Base-by-base conservation (phyloP, 2,113 vertebrate species). In the Osmerus mordax region DNA sequence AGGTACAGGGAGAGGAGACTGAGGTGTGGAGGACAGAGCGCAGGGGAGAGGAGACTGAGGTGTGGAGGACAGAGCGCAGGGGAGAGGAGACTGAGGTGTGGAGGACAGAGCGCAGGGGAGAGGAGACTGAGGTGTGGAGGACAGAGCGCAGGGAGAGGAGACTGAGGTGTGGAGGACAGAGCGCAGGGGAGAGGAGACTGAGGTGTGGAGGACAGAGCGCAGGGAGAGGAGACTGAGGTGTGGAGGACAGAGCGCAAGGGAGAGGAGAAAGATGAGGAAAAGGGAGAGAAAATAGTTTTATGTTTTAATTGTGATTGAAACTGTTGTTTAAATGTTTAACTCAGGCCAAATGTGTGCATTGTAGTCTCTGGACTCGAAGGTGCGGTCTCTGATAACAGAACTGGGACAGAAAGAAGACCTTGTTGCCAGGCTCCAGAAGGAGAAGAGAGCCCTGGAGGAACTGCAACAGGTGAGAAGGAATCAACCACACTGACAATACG, bases 391-490 rank as follows among this genome's bases (percentile, higher is more conserved):
- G 14, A 95, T 93, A 0, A 91, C 92, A 19, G 93, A 96, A 75
- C 92, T 96, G 90, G 92, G 90, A 0, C 94, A 91, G 28, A 79
- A 93, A 83, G 94, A 96, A 0, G 93, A 95, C 70, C 92, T 78
- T 61, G 93, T 96, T 0, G 77, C 58, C 72, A 95, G 92, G 65
- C 84, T 95, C 67, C 89, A 93, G 11, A 96, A 95, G 73, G 95
- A 96, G 74, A 96, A 93, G 83, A 94, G 94, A 79, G 88, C 92
- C 53, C 89, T 95, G 25, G 94, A 95, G 66, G 94, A 97, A 62
- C 91, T 94, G 52, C 94, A 96, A 65, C 95, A 87, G 83, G 88
- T 82, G 41, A 59, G 25, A 75, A 19, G 47, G 36, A 72, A 61
- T 63, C 21, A 52, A 15, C 19, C 36, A 66, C 54, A 6, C 25